Evolutionary conservation across 2,888 invertebrate genomes (phyloP), one percentile per base, ranked within the genome.

Genomic region (Drosophila demipolita): DNA sequence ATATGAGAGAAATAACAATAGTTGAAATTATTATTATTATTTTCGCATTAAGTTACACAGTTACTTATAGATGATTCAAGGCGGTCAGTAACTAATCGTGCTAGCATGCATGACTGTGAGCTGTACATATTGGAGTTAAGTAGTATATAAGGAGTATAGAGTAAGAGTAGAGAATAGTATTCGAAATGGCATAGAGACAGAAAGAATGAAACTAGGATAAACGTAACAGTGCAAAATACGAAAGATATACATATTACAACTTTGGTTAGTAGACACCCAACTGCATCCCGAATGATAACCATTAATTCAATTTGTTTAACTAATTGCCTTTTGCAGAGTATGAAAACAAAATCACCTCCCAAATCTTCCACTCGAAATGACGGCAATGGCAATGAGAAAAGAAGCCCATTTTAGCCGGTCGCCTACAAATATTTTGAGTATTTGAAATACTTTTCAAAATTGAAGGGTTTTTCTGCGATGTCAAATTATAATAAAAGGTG

Each of bases 31-130:
- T 35, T 38, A 54, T 35, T 38, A 49, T 61, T 42, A 29, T 23
- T 42, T 35, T 40, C 48, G 45, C 66, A 66, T 52, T 32, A 58
- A 64, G 61, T 59, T 66, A 54, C 62, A 76, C 35, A 70, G 12
- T 63, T 59, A 52, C 35, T 55, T 59, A 50, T 59, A 54, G 73
- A 79, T 75, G 75, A 80, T 83, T 61, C 52, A 52, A 58, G 55
- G 52, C 64, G 62, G 54, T 64, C 36, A 33, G 45, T 61, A 57
- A 60, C 32, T 53, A 63, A 68, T 52, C 55, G 66, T 74, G 70
- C 65, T 63, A 49, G 65, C 89, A 88, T 88, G 86, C 86, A 80
- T 86, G 83, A 81, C 81, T 86, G 87, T 81, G 66, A 66, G 38
- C 64, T 77, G 49, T 65, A 68, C 36, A 69, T 73, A 78, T 42